Evolutionary conservation across 2,113 vertebrate genomes (phyloP).

Genomic region (Larimichthys polyactis): DNA sequence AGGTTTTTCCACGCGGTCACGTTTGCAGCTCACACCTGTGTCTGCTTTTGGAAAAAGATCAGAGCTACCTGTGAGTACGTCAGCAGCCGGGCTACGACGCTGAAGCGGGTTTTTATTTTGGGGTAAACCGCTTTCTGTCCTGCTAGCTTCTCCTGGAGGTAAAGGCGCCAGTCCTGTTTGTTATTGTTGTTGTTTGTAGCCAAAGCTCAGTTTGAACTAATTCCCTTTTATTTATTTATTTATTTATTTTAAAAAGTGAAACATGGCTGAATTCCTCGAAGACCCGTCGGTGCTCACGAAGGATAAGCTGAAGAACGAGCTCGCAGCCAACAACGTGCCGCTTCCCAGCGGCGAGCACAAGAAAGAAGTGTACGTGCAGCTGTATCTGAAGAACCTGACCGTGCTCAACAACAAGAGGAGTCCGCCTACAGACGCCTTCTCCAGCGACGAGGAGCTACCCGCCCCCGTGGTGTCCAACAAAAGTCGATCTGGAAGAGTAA

Average conservation of each 20-base stretch:
- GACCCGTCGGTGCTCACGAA: slow-evolving; percentile 95
- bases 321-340: slow-evolving; percentile 92
- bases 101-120: slow-evolving; percentile 32
- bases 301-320: slow-evolving; percentile 95
- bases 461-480: slow-evolving; percentile 84
- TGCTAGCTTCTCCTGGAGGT: slow-evolving; percentile 50
- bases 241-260: slow-evolving; percentile 8
- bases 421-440: slow-evolving; percentile 87
- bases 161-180: slow-evolving; percentile 74
- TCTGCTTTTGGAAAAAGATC: slow-evolving; percentile 57
- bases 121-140: slow-evolving; percentile 17
- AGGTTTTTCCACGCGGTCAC: background rate
- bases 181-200: slow-evolving; percentile 66
- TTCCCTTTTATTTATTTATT: slow-evolving; percentile 6
- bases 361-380: slow-evolving; percentile 97
- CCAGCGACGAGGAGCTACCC: slow-evolving; percentile 93
- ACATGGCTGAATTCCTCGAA: slow-evolving; percentile 93
- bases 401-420: slow-evolving; percentile 86
- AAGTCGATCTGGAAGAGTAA: slow-evolving; percentile 84
- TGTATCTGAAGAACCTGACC: slow-evolving; percentile 93
- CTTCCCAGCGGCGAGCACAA: slow-evolving; percentile 94
- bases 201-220: background rate
- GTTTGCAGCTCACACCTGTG: background rate
- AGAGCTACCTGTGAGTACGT: background rate
- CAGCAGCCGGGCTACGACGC: slow-evolving; percentile 43